A percentile compares a stretch with the other conserved stretches of the same genome.
These are phyloP conservation scores for Parelbella ahira DNA, from an alignment of 2,888 invertebrate genomes.

Conservation along the genomic window DNA sequence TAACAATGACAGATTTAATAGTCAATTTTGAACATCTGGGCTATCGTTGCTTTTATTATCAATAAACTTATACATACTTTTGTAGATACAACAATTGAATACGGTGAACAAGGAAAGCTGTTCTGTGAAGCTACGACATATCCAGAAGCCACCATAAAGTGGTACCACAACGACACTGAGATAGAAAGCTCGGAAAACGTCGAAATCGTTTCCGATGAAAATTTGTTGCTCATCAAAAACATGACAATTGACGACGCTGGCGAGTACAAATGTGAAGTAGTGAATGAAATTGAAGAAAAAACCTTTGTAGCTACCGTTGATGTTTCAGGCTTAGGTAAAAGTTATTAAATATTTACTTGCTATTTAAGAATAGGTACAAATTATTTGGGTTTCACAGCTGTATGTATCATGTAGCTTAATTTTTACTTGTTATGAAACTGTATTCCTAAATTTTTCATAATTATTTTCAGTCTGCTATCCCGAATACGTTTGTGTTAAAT, in stretches of 20 bases:
- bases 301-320: slow-evolving; percentile 39
- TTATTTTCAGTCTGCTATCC: too few relatives aligned
- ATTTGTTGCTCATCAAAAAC: slow-evolving; percentile 46
- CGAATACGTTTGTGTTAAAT: too few relatives aligned
- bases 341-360: too few relatives aligned
- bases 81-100: slow-evolving; percentile 56
- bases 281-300: slow-evolving; percentile 41
- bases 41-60: too few relatives aligned
- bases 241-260: slow-evolving; percentile 54
- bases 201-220: slow-evolving; percentile 37
- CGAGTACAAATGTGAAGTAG: slow-evolving; percentile 48
- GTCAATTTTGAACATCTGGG: too few relatives aligned
- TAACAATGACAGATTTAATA: too few relatives aligned
- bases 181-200: slow-evolving; percentile 37
- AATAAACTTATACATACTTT: slow-evolving; percentile 15
- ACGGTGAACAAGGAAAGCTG: slow-evolving; percentile 46
- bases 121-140: slow-evolving; percentile 56
- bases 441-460: too few relatives aligned
- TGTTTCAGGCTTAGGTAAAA: slow-evolving; percentile 60
- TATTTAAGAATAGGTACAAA: too few relatives aligned
- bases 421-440: too few relatives aligned
- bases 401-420: too few relatives aligned
- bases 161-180: slow-evolving; percentile 52
- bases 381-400: too few relatives aligned
- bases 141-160: slow-evolving; percentile 51